Base-by-base conservation (phyloP, 2,888 invertebrate species). In the Papilio demoleus region DNA sequence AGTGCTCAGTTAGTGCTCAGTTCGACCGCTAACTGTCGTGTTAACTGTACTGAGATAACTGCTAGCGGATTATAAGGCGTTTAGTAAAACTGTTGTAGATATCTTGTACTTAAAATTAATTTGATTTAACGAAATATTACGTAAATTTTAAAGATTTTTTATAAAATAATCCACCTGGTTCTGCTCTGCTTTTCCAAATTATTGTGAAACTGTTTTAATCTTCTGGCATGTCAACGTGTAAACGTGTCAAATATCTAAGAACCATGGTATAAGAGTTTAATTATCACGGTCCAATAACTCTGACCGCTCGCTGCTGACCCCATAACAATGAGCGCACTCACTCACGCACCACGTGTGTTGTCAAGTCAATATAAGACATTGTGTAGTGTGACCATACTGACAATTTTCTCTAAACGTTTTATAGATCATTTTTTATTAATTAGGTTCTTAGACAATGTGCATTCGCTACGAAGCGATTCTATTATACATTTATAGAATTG, bases 11-110 rank as follows among this genome's bases (percentile, higher is more conserved):
- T 27, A 31, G 31, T 31, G 31, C 31, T 31, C 31, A 31, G 31
- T 31, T 31, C 19, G 56, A 64, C 59, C 60, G 58, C 66, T 58
- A 67, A 72, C 71, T 59, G 67, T 70, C 47, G 36, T 67, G 72
- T 70, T 73, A 71, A 73, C 70, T 73, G 68, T 66, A 65, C 62
- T 59, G 64, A 62, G 71, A 72, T 71, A 60, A 64, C 64, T 68
- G 34, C 58, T 24, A 38, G 31, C 45, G 45, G 50, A 60, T 64
- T 68, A 68, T 58, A 62, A 63, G 63, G 31, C 47, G 36, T 42
- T 27, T 31, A 22, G 36, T 17, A 58, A 19, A 71, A 65, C 40
- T 45, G 63, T 58, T 53, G n/a, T n/a, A n/a, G n/a, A 67, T 59
- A 65, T 45, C 65, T 65, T 74, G 70, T 8, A 19, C 19, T 45